Conservation (phyloP, 2,888 invertebrate species). For the Coleophora flavipennella region DNA sequence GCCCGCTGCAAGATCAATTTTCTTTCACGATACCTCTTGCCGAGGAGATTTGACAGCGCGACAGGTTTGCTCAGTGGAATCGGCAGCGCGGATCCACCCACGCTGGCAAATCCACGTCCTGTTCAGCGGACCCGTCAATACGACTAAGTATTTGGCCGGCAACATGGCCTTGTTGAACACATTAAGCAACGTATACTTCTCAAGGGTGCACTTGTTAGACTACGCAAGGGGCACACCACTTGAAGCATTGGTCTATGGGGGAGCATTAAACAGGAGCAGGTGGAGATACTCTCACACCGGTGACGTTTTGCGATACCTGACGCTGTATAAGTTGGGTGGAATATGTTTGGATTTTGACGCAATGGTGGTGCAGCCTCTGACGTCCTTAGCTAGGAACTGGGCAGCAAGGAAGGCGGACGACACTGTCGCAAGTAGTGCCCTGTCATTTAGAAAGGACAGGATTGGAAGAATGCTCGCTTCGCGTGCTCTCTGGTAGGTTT, state of each 20-base stretch:
- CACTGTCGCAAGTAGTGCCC: constrained; percentile 77
- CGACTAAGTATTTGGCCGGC: constrained; percentile 23
- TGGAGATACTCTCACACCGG: constrained; percentile 76
- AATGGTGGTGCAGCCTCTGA: constrained; percentile 75
- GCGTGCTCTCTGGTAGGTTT: constrained; percentile 21
- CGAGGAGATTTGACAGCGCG: constrained; percentile 62
- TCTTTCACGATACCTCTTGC: constrained; percentile 79
- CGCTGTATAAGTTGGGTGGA: constrained; percentile 83
- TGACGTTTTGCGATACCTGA: constrained; percentile 76
- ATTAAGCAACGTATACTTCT: constrained; percentile 66
- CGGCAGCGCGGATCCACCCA: constrained; percentile 76
- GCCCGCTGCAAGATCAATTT: constrained; percentile 63
- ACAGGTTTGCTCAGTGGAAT: constrained; percentile 80
- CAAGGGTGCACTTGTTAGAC: constrained; percentile 55
- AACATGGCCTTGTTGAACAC: constrained; percentile 31
- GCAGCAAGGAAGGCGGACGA: constrained; percentile 73
- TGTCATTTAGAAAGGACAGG: constrained; percentile 66
- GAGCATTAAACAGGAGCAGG: constrained; percentile 57
- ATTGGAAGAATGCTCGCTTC: constrained; percentile 26
- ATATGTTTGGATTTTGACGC: constrained; percentile 84
- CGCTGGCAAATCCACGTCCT: constrained; percentile 69
- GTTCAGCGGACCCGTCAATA: constrained; percentile 52
- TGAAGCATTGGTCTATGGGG: constrained; percentile 62
- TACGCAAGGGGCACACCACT: constrained; percentile 72
- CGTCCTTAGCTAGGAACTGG: constrained; percentile 70